Base-by-base conservation (phyloP, 2,113 vertebrate species). In the Zingel zingel region DNA sequence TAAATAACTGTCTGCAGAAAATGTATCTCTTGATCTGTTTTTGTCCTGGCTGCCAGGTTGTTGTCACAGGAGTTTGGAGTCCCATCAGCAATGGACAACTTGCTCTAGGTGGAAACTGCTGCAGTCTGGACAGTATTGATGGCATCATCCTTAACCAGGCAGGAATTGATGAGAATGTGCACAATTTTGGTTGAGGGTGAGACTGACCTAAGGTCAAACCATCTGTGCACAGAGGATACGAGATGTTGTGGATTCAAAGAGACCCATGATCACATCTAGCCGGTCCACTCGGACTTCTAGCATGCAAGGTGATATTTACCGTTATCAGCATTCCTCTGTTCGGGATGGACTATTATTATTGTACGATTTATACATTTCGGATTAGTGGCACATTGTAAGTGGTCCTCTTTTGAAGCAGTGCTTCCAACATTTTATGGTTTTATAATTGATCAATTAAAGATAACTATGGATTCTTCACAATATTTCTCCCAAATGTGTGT, bases 191-290 rank as follows among this genome's bases (percentile, higher is more conserved):
- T 21, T 53, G 16, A 45, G 10, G 43, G 10, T 47, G 16, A 71
- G 27, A 57, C 19, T 69, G 53, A 66, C 43, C 39, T 74, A 68
- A 56, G 23, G 27, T 78, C 54, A 43, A 59, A 36, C 25, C 45
- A 47, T 59, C 33, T 6, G 3, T 48, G 48, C 36, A 63, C 12
- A 1, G 19, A 79, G 15, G 3, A 62, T 25, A 36, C 27, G 11
- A 63, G 19, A 48, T 69, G 23, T 30, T 54, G 30, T 33, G 39
- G 6, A 1, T 56, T 65, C 50, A 76, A 21, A 48, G 33, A 64
- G n/a, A 54, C 10, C 13, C 25, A 10, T 6, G 56, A 59, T 68
- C 45, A 66, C 14, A 27, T 33, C 16, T 13, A 39, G 3, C 2
- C 39, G 9, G 39, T 39, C 39, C 39, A 33, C 23, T 64, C 25